Percentiles rank a stretch among this genome's conserved stretches.
phyloP scores from a whole-genome alignment of 2,797 vertebrate species.

The Peromyscus nudipes region DNA sequence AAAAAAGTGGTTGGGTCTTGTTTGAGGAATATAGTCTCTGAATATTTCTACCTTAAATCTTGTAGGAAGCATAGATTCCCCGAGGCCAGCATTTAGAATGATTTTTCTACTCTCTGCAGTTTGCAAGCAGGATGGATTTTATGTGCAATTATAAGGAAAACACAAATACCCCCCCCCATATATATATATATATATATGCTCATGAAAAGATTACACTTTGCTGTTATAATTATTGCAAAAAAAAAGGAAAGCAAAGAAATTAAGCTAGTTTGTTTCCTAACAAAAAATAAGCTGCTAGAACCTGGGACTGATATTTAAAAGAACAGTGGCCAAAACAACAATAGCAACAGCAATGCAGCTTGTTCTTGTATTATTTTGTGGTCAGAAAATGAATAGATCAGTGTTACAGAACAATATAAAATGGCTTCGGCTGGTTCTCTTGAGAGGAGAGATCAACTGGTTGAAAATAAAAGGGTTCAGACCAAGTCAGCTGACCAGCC shows the following conservation, averaged over 20 bases:
- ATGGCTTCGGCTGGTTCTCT: conserved; percentile 56
- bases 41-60: conserved; percentile 80
- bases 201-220: conserved; percentile 19
- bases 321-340: conserved; percentile 33
- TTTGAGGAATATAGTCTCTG: conserved; percentile 77
- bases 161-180: background rate
- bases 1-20: conserved; percentile 71
- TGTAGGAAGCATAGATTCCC: conserved; percentile 72
- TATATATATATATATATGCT: background rate
- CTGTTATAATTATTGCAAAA: conserved; percentile 33
- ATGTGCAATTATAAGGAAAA: conserved; percentile 49
- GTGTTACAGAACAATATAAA: conserved; percentile 49
- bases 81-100: conserved; percentile 77
- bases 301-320: conserved; percentile 25
- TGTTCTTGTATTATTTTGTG: conserved; percentile 40
- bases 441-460: conserved; percentile 31
- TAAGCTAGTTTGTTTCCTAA: conserved; percentile 23
- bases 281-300: background rate
- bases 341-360: background rate
- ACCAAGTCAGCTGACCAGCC: conserved; percentile 29
- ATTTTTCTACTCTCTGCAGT: conserved; percentile 69
- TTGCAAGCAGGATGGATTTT: conserved; percentile 68
- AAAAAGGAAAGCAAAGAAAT: background rate
- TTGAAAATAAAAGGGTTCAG: conserved; percentile 30
- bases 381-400: conserved; percentile 68